Evolutionary conservation across 2,888 invertebrate species (phyloP), one percentile per base, ranked within the genome.

Genomic region (Ochropacha duplaris): DNA sequence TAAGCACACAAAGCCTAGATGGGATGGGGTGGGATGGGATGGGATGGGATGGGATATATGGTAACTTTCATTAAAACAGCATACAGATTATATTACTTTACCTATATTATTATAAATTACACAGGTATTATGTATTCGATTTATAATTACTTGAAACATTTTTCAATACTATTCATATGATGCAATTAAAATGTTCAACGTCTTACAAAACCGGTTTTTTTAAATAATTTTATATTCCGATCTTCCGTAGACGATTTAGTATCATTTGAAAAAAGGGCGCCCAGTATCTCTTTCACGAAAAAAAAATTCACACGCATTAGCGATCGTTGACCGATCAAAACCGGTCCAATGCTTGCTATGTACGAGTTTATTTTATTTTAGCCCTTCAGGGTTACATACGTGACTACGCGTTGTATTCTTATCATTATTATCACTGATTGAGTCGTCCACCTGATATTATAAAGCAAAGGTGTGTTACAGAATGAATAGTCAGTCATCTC

Each of bases 401-500:
- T 63, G 59, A 72, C 69, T 66, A 56, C 57, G 61, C 76, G 71
- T 78, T 80, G 79, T 80, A 79, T 73, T 74, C 64, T 79, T 81
- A 79, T 83, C 79, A 31, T 22, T 22, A 74, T 83, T 86, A 89
- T 88, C 87, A 84, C 76, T 72, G 79, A 84, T 84, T 81, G 84
- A 84, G 84, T 79, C 84, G 81, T 83, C 79, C 86, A 88, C 85
- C 83, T 84, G 83, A 86, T 88, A 83, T 84, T 86, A 87, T 84
- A 31, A 78, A 71, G 71, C 72, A 70, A 66, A 64, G 74, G 64
- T 69, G 73, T 71, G 61, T 64, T 74, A 79, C 77, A 78, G 75
- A 61, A 68, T 63, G 75, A 62, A 61, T 86, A 89, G 89, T 89
- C 87, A 89, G 89, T 89, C 66, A 60, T 62, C 58, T 60, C 69